Percentiles rank a stretch among this genome's conserved stretches.
phyloP scores from a whole-genome alignment of 2,797 vertebrate species.

The Crocodylus rhombifer region DNA sequence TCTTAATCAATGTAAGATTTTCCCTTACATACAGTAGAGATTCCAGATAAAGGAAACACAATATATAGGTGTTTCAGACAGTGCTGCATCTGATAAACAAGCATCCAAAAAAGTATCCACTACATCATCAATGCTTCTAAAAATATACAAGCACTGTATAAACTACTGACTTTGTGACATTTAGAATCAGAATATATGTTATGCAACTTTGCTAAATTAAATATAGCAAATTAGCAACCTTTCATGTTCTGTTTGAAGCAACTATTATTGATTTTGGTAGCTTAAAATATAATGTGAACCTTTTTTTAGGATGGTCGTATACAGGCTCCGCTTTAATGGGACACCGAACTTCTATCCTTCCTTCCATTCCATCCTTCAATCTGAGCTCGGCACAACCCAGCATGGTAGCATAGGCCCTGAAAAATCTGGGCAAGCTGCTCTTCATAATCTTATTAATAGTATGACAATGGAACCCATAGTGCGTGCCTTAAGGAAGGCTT shows the following conservation, averaged over 20 bases:
- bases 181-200: not conserved
- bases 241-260: not conserved
- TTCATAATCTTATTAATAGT: not conserved
- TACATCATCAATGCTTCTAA: not conserved
- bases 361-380: not conserved
- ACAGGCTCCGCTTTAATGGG: not conserved
- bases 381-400: not conserved
- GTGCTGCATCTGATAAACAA: not conserved
- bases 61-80: not conserved
- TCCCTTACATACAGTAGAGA: slow-evolving; percentile 6
- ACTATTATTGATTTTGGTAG: not conserved
- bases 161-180: not conserved
- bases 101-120: not conserved
- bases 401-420: not conserved
- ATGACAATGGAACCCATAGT: not conserved
- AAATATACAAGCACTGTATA: not conserved
- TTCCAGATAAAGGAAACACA: not conserved
- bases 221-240: not conserved
- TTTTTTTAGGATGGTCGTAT: not conserved
- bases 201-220: not conserved
- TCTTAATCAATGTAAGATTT: not conserved
- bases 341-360: not conserved
- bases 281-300: not conserved
- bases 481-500: not conserved
- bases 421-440: not conserved